Evolutionary conservation across 2,888 invertebrate species (phyloP).

Genomic region (Ophion ventricosus): DNA sequence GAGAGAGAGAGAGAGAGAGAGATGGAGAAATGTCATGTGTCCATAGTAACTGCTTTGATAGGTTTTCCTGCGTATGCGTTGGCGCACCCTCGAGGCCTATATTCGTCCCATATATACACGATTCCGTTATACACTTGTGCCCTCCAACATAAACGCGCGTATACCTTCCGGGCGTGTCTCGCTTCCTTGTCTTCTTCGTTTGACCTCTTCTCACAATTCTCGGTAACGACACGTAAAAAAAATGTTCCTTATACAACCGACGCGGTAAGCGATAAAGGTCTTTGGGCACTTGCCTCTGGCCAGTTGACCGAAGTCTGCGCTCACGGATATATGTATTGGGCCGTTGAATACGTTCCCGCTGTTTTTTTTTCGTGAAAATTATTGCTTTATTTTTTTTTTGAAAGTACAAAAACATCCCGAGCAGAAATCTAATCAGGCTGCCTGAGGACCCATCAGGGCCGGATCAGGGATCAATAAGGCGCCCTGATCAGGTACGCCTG

Average conservation of each 20-base stretch:
- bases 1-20: slow-evolving; percentile 26
- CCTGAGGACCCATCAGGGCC: no score
- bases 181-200: neutral
- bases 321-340: neutral
- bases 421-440: no score
- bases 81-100: slow-evolving; percentile 67
- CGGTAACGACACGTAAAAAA: slow-evolving; percentile 48
- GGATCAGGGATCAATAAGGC: no score
- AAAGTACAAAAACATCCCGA: no score
- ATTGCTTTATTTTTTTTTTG: no score
- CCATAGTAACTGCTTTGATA: slow-evolving; percentile 76
- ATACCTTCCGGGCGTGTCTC: neutral
- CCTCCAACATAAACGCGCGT: neutral
- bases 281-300: neutral
- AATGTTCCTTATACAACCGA: slow-evolving; percentile 14
- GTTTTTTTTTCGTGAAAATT: no score
- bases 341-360: no score
- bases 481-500: no score
- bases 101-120: slow-evolving; percentile 51
- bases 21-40: slow-evolving; percentile 39
- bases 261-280: slow-evolving; percentile 37
- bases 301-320: neutral
- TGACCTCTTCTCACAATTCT: slow-evolving; percentile 21
- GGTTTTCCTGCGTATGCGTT: slow-evolving; percentile 66
- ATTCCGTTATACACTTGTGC: slow-evolving; percentile 12